phyloP scores from a whole-genome alignment of 2,797 vertebrate genomes.

The Pygocentrus nattereri region DNA sequence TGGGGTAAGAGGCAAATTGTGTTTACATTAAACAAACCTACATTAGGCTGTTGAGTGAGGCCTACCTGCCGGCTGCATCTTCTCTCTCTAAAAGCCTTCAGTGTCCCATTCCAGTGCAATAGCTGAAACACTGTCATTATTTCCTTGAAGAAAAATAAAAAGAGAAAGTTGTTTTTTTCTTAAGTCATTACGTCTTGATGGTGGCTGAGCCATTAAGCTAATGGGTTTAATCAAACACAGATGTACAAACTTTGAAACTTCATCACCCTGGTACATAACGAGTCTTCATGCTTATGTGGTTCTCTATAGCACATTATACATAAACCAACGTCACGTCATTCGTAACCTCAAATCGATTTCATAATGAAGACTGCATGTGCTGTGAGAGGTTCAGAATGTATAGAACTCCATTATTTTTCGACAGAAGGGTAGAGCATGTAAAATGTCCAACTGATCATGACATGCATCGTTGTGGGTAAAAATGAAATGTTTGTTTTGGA shows the following conservation, averaged over 20 bases:
- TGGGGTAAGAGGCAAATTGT: background rate
- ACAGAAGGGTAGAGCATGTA: conserved; percentile 5
- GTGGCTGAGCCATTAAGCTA: conserved; percentile 33
- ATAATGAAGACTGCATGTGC: conserved; percentile 22
- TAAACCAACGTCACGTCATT: conserved; percentile 35
- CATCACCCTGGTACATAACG: conserved; percentile 46
- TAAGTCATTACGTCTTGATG: conserved; percentile 55
- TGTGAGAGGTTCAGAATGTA: conserved; percentile 23
- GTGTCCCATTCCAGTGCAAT: conserved; percentile 91
- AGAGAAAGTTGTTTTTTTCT: background rate
- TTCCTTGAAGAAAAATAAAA: conserved; percentile 77
- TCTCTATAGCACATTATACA: conserved; percentile 41
- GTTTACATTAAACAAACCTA: background rate
- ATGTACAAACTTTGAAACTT: conserved; percentile 56
- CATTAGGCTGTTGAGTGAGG: background rate
- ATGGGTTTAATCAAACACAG: conserved; percentile 61
- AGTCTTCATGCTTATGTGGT: conserved; percentile 35
- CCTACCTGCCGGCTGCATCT: conserved; percentile 88
- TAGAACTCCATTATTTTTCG: conserved; percentile 25
- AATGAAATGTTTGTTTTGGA: conserved; percentile 43
- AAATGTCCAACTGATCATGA: background rate
- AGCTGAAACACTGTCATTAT: conserved; percentile 94
- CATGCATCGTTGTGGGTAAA: conserved; percentile 11
- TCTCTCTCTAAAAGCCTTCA: conserved; percentile 87
- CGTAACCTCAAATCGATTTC: conserved; percentile 30